Evolutionary conservation across 2,113 vertebrate species (phyloP), one percentile per base, ranked within the genome.

Genomic region (Heliornis fulica): DNA sequence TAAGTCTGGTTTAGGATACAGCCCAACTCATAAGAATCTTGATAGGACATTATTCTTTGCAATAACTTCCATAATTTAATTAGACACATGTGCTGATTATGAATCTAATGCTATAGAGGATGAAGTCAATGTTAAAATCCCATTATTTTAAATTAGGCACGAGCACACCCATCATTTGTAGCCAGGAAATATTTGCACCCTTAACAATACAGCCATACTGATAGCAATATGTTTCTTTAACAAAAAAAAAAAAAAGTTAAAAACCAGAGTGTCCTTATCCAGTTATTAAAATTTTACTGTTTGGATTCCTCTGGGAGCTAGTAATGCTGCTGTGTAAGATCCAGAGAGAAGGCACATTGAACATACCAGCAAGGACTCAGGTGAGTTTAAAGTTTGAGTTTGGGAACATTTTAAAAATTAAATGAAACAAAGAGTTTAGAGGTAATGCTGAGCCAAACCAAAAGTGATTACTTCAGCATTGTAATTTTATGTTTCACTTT

Each of bases 31-130:
- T 74, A 93, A 91, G 68, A 90, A 80, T 72, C 91, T 75, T 71
- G 95, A 75, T 90, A 89, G 78, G 29, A 94, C 87, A 93, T 43
- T 93, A 87, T 94, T 96, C 50, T 29, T 93, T 94, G 95, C 70
- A 98, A 83, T 83, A 96, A 87, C 80, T 60, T 85, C 40, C 90
- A 77, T 93, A 92, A 53, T 94, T 92, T 94, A 78, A 94, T 96
- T 96, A 93, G 87, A 85, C 60, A 56, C 94, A 97, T 92, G 40
- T 92, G 91, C 41, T 83, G 31, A 96, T 96, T 92, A 72, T 93
- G 72, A 81, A 46, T 71, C 40, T 93, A 94, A 87, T 94, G 64
- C 83, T 93, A 69, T 19, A 40, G 76, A 93, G 85, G 83, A 90
- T 95, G 53, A 96, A 94, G 90, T 95, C 60, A 95, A 93, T 0